Evolutionary conservation across 1,140 invertebrate genomes (phyloP), one percentile per base, ranked within the genome.

Genomic region (Ganaspis sp.): DNA sequence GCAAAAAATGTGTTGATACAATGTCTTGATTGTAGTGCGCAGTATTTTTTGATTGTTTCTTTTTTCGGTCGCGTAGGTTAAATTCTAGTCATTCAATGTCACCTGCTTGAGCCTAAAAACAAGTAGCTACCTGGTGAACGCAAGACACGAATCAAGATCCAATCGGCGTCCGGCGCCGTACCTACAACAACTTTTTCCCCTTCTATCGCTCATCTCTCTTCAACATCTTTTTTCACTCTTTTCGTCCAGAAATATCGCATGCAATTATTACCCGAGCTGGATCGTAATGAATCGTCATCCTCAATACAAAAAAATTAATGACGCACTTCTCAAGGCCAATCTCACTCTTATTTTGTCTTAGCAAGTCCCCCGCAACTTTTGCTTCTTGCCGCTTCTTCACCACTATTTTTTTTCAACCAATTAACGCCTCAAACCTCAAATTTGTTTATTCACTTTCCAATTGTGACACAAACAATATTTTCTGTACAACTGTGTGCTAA

Each of bases 71-170:
- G 54, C 54, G 54, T 29, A 29, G 54, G 54, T 58, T 58, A 58
- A 58, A 58, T 58, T 58, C 54, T 58, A 58, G 54, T 26, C 54
- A 58, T 58, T 58, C 54, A 58, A 58, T 58, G 54, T 58, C 54
- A 58, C 54, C 54, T 58, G 54, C 19, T 26, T 58, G 54, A 26
- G 54, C 54, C 54, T 58, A 58, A 58, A 58, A 58, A 58, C 54
- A 58, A 58, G 54, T 58, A 19, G 54, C 54, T 58, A 23, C 19
- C 54, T 58, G 53, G 53, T 58, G 53, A 58, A 58, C 19, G 53
- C 53, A 58, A 58, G 19, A 58, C 53, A 58, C 53, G 53, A 58
- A 58, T 58, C 53, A 58, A 58, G 53, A 58, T 58, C 53, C 53
- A 58, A 58, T 58, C 53, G 53, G 1, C 19, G 54, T 58, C 54